Percentiles rank a stretch among this genome's conserved stretches.
Evolutionary conservation across 2,797 vertebrate species (phyloP).

Genomic region (Petrocephalus schoutedeni): DNA sequence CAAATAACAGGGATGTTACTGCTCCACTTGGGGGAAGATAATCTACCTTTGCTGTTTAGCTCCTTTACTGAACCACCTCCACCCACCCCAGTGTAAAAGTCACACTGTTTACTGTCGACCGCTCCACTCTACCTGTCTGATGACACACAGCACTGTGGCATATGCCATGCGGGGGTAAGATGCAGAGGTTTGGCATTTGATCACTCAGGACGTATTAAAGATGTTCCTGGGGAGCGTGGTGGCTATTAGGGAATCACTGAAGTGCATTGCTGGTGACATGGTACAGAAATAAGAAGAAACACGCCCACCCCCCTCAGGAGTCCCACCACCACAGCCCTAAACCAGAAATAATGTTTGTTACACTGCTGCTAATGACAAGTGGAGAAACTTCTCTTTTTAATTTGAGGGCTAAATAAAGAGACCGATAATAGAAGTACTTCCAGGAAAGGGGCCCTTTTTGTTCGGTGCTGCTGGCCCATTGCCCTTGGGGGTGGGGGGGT

Average conservation of each 20-base stretch:
- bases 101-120: background rate
- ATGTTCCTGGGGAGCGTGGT: background rate
- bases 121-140: background rate
- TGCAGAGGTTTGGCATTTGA: background rate
- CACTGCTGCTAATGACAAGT: background rate
- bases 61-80: background rate
- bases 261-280: background rate
- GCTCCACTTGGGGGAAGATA: background rate
- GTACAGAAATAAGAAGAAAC: background rate
- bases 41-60: background rate
- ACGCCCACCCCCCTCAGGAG: background rate
- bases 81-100: background rate
- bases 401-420: background rate
- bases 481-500: background rate
- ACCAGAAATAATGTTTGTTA: conserved; percentile 2
- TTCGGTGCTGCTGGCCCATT: background rate
- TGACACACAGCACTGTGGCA: background rate
- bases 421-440: background rate
- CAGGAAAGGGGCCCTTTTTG: background rate
- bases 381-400: background rate
- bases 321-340: background rate
- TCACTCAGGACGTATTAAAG: background rate
- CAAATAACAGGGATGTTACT: background rate
- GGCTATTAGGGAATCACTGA: background rate
- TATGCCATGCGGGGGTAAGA: background rate